Conservation (phyloP, 2,888 invertebrate genomes). For the Cylloceria caligata region DNA sequence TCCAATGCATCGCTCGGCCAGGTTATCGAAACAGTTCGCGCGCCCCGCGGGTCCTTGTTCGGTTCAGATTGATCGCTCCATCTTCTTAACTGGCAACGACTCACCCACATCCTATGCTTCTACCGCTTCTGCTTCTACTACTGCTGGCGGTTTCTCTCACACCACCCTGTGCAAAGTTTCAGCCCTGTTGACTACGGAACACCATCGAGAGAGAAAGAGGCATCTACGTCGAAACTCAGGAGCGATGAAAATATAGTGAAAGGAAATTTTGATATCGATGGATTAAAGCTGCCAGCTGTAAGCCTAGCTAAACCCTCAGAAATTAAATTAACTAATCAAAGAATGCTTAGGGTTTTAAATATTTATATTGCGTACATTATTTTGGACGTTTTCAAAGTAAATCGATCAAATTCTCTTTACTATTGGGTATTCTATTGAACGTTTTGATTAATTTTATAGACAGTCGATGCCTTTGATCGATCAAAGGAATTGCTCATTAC, state of each 20-base stretch:
- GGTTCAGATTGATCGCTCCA: conserved; percentile 67
- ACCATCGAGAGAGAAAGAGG: conserved; percentile 34
- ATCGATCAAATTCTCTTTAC: too few species aligned
- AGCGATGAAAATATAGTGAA: conserved; percentile 57
- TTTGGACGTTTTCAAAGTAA: neutral
- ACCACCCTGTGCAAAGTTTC: conserved; percentile 52
- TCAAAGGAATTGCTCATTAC: too few species aligned
- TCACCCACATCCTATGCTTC: conserved; percentile 46
- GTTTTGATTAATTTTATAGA: too few species aligned
- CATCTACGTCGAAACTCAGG: conserved; percentile 38
- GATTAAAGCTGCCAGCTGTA: conserved; percentile 22
- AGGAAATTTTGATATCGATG: conserved; percentile 28
- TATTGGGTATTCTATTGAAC: too few species aligned
- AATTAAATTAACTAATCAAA: neutral
- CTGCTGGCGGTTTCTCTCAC: conserved; percentile 41
- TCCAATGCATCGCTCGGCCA: conserved; percentile 25
- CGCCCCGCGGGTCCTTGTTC: conserved; percentile 65
- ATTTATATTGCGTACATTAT: neutral
- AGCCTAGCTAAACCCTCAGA: neutral
- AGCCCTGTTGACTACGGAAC: conserved; percentile 11
- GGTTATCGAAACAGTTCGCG: conserved; percentile 71
- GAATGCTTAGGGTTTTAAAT: neutral
- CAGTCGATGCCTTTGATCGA: too few species aligned
- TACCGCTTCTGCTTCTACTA: conserved; percentile 20
- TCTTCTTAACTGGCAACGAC: conserved; percentile 65